Base-by-base conservation (phyloP, 2,888 invertebrate species). In the Empis livida region DNA sequence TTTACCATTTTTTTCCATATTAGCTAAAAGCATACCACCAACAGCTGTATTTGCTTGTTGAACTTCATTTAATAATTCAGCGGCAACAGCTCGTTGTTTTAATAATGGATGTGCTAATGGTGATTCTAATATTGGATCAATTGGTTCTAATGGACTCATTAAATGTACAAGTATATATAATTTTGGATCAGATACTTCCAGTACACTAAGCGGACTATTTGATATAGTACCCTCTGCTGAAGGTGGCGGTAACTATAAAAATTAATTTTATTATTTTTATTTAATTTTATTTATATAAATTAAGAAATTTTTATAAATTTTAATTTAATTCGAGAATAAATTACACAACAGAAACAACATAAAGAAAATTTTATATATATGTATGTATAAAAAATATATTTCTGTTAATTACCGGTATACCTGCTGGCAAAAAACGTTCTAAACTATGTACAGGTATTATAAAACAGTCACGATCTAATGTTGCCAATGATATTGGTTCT, bases 391-490 rank as follows among this genome's bases (percentile, higher is more conserved):
- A 27, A 15, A 43, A 13, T 10, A 32, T 37, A 35, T 43, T 8
- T 20, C 41, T 27, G 15, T 27, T 49, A 49, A 51, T 60, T 57
- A 91, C 88, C 69, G 89, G 88, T 53, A 91, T 87, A 60, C 91
- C 91, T 55, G 87, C 89, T 53, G 91, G 92, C 59, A 92, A 75
- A 71, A 92, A 92, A 57, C 90, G 76, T 65, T 86, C 84, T 58
- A 91, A 75, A 64, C 87, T 87, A 59, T 90, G 88, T 44, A 90
- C 84, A 9, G 92, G 92, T 67, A 92, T 91, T 65, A 92, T 91
- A 72, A 92, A 92, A 71, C 91, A 92, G 73, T 92, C 92, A 60
- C 85, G 78, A 70, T 90, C 88, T 59, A 90, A 73, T 43, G 84
- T 85, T 43, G 88, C 82, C 58, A 91, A 73, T 5, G 87, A 85